Conservation (phyloP, 2,888 invertebrate species). For the Cerastoderma edule region DNA sequence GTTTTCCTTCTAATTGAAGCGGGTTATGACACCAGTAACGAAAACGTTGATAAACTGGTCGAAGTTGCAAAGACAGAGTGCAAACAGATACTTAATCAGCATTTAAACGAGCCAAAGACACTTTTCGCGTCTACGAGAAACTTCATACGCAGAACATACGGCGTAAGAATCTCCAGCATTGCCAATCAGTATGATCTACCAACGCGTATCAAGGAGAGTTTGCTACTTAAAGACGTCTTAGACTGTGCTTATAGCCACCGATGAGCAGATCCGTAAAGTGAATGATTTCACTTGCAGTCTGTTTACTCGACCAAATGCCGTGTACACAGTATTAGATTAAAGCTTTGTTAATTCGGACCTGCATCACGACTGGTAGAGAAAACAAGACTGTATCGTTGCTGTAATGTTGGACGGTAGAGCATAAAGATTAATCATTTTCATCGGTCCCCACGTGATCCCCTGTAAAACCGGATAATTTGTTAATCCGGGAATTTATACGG, state of each 20-base stretch:
- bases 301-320: not conserved
- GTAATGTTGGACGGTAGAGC: not conserved
- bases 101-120: constrained; percentile 39
- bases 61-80: constrained; percentile 26
- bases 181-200: constrained; percentile 42
- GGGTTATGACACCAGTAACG: constrained; percentile 39
- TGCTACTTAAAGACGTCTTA: constrained; percentile 52
- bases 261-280: not conserved
- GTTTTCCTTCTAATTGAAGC: constrained; percentile 43
- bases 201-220: constrained; percentile 40
- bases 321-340: not conserved
- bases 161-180: constrained; percentile 37
- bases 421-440: not conserved
- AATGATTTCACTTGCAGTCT: not conserved
- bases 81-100: constrained; percentile 26
- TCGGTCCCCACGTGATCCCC: not conserved
- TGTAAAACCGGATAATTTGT: too few relatives aligned
- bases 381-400: not conserved
- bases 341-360: not conserved
- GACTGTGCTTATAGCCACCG: constrained; percentile 41
- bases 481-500: too few relatives aligned
- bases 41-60: constrained; percentile 45
- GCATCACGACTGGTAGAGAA: not conserved
- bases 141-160: constrained; percentile 37
- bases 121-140: constrained; percentile 39